Percentiles rank a stretch among this genome's conserved stretches.
phyloP scores from a whole-genome alignment of 2,113 vertebrate genomes.

The Macquaria ambigua region DNA sequence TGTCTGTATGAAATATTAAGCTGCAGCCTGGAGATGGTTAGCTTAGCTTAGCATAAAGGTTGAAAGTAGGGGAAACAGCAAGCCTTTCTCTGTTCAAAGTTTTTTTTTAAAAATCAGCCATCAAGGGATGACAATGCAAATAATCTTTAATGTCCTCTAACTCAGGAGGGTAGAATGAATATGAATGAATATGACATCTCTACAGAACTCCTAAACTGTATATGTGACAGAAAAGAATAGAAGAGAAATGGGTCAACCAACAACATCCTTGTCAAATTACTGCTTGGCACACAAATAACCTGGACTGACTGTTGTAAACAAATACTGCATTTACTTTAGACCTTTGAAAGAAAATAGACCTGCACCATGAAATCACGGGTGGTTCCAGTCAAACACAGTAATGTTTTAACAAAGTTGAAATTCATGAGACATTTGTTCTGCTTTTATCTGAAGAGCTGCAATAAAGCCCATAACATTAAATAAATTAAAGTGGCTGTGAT shows the following conservation, averaged over 20 bases:
- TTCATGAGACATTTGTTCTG: neutral
- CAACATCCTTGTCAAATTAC: slow-evolving; percentile 32
- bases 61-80: neutral
- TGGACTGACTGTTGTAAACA: slow-evolving; percentile 15
- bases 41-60: neutral
- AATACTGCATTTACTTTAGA: slow-evolving; percentile 30
- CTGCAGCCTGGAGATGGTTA: neutral
- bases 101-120: neutral
- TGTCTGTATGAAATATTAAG: neutral
- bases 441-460: neutral
- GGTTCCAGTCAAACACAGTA: neutral
- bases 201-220: neutral
- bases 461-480: neutral
- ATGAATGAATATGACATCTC: too few relatives aligned
- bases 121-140: slow-evolving; percentile 9
- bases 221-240: neutral
- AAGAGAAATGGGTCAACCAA: slow-evolving; percentile 31
- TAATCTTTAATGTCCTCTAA: too few relatives aligned
- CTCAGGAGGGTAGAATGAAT: too few relatives aligned
- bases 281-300: slow-evolving; percentile 16
- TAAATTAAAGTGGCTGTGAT: neutral
- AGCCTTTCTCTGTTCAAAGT: neutral
- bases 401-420: neutral
- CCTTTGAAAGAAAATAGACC: slow-evolving; percentile 31
- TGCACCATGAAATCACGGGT: slow-evolving; percentile 3